phyloP scores from a whole-genome alignment of 2,113 vertebrate genomes.

The Malurus elegans region DNA sequence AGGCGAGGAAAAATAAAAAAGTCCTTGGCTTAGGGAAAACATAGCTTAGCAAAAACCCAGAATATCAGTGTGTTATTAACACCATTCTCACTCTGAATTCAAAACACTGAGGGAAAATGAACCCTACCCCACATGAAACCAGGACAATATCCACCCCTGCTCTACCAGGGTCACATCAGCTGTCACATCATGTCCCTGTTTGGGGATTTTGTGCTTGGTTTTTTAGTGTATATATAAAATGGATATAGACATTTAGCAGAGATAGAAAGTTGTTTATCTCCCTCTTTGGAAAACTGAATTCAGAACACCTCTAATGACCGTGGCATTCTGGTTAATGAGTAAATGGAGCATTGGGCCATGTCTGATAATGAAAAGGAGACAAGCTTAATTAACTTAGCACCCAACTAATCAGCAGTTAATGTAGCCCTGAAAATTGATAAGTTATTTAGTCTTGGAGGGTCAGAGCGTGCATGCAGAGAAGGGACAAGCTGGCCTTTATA shows the following conservation, averaged over 20 bases:
- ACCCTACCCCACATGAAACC: background rate
- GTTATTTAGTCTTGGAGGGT: conserved; percentile 76
- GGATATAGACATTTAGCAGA: background rate
- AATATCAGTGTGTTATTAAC: background rate
- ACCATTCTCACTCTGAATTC: background rate
- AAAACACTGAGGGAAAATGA: background rate
- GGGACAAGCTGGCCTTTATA: background rate
- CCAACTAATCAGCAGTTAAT: conserved; percentile 78
- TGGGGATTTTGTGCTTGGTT: background rate
- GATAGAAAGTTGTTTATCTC: background rate
- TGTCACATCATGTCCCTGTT: background rate
- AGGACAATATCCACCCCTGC: background rate
- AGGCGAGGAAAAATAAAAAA: background rate
- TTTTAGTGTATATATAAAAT: background rate
- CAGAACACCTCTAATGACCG: background rate
- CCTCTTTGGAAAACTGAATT: background rate
- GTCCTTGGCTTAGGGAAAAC: background rate
- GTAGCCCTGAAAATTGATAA: conserved; percentile 76
- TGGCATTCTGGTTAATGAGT: conserved; percentile 71
- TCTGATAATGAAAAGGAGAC: conserved; percentile 77
- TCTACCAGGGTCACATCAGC: background rate
- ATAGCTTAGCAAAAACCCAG: background rate
- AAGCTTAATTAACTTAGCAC: conserved; percentile 77
- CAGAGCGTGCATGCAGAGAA: background rate
- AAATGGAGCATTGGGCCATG: conserved; percentile 76